Conservation (phyloP, 2,888 invertebrate species). For the Lepidocyrtoides sp. region DNA sequence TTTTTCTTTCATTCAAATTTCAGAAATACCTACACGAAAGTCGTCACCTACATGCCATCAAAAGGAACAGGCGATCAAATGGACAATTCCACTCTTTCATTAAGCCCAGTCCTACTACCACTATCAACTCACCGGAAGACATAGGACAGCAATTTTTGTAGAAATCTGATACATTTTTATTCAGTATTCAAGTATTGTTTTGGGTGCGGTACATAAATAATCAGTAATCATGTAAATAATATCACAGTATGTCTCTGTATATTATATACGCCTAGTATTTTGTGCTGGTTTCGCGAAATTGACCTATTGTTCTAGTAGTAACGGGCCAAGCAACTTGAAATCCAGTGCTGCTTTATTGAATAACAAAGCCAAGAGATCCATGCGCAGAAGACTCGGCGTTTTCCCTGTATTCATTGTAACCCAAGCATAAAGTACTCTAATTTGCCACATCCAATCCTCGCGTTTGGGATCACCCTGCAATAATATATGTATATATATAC, state of each 20-base stretch:
- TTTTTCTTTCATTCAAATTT: not conserved
- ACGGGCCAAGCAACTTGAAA: conserved; percentile 60
- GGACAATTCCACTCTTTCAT: conserved; percentile 13
- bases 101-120: not conserved
- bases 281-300: not conserved
- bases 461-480: conserved; percentile 77
- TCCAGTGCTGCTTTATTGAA: conserved; percentile 68
- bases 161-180: too few relatives aligned
- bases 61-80: not conserved
- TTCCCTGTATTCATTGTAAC: conserved; percentile 33
- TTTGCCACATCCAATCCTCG: conserved; percentile 82
- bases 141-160: too few relatives aligned
- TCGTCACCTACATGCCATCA: conserved; percentile 42
- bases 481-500: too few relatives aligned
- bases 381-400: conserved; percentile 62
- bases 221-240: too few relatives aligned
- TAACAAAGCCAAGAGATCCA: conserved; percentile 68
- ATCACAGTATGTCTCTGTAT: not conserved
- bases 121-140: too few relatives aligned
- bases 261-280: too few relatives aligned
- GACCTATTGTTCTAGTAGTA: not conserved
- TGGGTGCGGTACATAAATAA: not conserved
- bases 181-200: too few relatives aligned
- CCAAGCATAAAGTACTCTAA: conserved; percentile 83
- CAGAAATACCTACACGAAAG: conserved; percentile 57